Conservation (phyloP, 2,888 invertebrate genomes). For the Pandemis corylana region DNA sequence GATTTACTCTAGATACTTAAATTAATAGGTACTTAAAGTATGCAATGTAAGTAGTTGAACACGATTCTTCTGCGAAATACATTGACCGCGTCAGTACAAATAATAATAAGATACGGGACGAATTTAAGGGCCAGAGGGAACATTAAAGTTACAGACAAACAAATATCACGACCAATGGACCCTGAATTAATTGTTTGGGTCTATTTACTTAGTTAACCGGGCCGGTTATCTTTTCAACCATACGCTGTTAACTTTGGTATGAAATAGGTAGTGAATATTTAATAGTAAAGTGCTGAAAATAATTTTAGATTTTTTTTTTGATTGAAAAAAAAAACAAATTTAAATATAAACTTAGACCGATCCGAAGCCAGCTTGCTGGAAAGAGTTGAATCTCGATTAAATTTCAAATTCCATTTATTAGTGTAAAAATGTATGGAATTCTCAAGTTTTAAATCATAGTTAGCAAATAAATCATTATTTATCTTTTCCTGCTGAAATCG, state of each 20-base stretch:
- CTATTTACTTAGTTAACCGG: constrained; percentile 78
- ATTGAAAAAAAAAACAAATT: background rate
- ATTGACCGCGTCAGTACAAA: background rate
- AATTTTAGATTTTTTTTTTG: constrained; percentile 30
- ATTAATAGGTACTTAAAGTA: too few species aligned
- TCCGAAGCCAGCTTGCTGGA: too few species aligned
- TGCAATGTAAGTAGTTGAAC: too few species aligned
- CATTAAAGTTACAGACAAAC: constrained; percentile 72
- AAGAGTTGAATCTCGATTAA: too few species aligned
- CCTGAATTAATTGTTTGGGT: constrained; percentile 80
- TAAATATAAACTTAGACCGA: too few species aligned
- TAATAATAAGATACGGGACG: background rate
- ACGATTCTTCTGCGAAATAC: too few species aligned
- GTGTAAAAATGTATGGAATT: too few species aligned
- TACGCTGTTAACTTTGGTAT: constrained; percentile 53
- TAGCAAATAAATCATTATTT: too few species aligned
- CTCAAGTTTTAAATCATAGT: too few species aligned
- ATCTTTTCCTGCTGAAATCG: too few species aligned
- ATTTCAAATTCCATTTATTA: too few species aligned
- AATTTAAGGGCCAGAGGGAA: constrained; percentile 36
- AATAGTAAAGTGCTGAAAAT: constrained; percentile 19
- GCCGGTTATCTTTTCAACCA: constrained; percentile 78
- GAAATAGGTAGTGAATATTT: constrained; percentile 7
- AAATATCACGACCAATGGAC: constrained; percentile 82
- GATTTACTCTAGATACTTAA: too few species aligned